Percentiles rank a stretch among this genome's conserved stretches.
Evolutionary conservation across 2,888 invertebrate genomes (phyloP).

Genomic region (Rhagophthalmus giganteus): DNA sequence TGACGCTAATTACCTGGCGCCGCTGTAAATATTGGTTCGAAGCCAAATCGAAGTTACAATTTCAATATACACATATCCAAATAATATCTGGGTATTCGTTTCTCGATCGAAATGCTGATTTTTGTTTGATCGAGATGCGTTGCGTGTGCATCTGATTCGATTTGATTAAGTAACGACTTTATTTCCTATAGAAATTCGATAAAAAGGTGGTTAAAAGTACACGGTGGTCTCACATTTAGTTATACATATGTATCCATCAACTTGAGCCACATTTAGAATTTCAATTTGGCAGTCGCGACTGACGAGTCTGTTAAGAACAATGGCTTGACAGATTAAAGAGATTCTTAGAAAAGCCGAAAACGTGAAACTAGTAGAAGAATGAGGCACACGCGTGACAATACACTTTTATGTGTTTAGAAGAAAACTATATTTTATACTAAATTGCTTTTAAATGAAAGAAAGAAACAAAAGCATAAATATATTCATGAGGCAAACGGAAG

Average conservation of each 20-base stretch:
- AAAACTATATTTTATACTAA: background rate
- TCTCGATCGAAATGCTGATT: no score
- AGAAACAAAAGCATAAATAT: background rate
- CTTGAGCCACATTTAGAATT: constrained; percentile 15
- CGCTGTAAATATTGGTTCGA: background rate
- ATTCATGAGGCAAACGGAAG: background rate
- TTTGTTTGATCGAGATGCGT: no score
- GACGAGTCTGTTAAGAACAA: constrained; percentile 15
- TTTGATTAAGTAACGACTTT: background rate
- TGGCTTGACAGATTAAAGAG: constrained; percentile 14
- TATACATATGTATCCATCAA: constrained; percentile 6
- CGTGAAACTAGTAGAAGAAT: background rate
- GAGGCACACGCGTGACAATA: background rate
- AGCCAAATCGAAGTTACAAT: background rate
- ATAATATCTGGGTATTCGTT: no score
- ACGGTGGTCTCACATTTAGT: background rate
- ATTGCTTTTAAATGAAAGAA: background rate
- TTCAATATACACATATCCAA: background rate
- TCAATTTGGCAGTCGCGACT: constrained; percentile 18
- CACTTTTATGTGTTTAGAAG: background rate
- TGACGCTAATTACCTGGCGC: constrained; percentile 11
- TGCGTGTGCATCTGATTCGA: no score
- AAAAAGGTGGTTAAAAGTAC: background rate
- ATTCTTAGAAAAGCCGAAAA: constrained; percentile 20
- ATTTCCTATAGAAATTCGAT: background rate